phyloP scores from a whole-genome alignment of 2,797 vertebrate species.

The Chromis chromis region DNA sequence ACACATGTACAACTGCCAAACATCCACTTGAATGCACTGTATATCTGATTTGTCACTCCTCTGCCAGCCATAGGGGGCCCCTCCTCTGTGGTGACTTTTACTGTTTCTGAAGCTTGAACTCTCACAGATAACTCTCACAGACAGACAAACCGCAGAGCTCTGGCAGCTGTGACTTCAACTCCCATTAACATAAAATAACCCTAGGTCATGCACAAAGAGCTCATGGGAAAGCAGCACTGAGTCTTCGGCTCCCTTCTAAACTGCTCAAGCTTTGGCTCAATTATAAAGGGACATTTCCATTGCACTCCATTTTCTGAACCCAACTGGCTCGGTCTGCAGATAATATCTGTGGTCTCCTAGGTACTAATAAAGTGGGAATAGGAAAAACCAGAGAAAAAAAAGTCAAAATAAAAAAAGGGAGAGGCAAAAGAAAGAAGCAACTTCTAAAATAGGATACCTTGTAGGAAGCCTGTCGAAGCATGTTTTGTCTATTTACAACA shows the following conservation, averaged over 20 bases:
- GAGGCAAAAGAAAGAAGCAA: conserved; percentile 29
- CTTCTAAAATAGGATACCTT: conserved; percentile 47
- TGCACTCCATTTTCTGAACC: conserved; percentile 50
- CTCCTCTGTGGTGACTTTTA: conserved; percentile 52
- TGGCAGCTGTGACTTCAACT: conserved; percentile 47
- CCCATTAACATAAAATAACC: conserved; percentile 52
- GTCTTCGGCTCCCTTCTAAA: conserved; percentile 23
- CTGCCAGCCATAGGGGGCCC: conserved; percentile 28
- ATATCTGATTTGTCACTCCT: conserved; percentile 52
- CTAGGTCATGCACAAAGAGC: conserved; percentile 48
- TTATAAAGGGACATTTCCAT: conserved; percentile 52
- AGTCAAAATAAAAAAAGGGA: conserved; percentile 33
- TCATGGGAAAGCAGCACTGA: conserved; percentile 57
- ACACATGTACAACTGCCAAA: conserved; percentile 25
- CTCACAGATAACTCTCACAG: conserved; percentile 41
- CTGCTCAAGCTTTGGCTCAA: conserved; percentile 36
- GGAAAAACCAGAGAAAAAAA: conserved; percentile 22
- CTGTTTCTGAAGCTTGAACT: conserved; percentile 49
- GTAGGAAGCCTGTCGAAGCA: conserved; percentile 63
- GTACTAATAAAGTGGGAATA: conserved; percentile 48
- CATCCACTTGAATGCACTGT: conserved; percentile 29
- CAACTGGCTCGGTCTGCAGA: conserved; percentile 32
- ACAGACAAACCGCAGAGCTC: conserved; percentile 58
- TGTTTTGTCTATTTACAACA: conserved; percentile 73
- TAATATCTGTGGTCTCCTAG: conserved; percentile 64